Percentiles rank a stretch among this genome's conserved stretches.
These are phyloP conservation scores for Tenthredo mesomela DNA, from an alignment of 2,888 invertebrate species.

Conservation along the genomic window DNA sequence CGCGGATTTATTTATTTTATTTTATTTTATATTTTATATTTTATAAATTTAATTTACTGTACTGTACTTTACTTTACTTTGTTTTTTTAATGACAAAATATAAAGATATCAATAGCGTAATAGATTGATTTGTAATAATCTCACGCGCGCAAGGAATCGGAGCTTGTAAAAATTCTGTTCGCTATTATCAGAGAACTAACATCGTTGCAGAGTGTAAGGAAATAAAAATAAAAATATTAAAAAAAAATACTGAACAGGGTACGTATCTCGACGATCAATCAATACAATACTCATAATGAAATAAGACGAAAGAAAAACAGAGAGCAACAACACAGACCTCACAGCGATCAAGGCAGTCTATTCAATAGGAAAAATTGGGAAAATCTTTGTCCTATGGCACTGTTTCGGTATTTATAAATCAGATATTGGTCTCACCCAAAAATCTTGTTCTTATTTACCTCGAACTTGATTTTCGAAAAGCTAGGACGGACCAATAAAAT, in stretches of 20 bases:
- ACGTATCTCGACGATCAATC: conserved; percentile 22
- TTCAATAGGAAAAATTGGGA: neutral
- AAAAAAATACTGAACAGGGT: conserved; percentile 4
- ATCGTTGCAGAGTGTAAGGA: conserved; percentile 6
- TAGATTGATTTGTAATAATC: neutral
- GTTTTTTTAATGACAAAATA: conserved; percentile 13
- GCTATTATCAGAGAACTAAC: conserved; percentile 6
- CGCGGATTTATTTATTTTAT: neutral
- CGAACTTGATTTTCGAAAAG: neutral
- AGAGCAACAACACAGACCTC: conserved; percentile 7
- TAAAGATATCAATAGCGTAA: conserved; percentile 14
- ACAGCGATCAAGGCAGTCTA: neutral
- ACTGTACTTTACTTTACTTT: conserved; percentile 1
- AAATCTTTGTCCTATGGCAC: neutral
- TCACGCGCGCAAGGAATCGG: conserved; percentile 36
- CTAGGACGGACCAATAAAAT: too few species aligned
- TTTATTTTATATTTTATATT: neutral
- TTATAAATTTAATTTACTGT: neutral
- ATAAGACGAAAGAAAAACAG: neutral
- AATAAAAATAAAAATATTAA: neutral
- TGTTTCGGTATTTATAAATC: neutral
- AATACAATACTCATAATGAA: neutral
- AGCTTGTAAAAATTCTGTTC: conserved; percentile 39
- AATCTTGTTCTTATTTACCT: neutral
- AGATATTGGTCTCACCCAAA: neutral